Percentiles rank a stretch among this genome's conserved stretches.
Conservation (phyloP, 1,140 invertebrate species). For the Camponotus vicinus region DNA sequence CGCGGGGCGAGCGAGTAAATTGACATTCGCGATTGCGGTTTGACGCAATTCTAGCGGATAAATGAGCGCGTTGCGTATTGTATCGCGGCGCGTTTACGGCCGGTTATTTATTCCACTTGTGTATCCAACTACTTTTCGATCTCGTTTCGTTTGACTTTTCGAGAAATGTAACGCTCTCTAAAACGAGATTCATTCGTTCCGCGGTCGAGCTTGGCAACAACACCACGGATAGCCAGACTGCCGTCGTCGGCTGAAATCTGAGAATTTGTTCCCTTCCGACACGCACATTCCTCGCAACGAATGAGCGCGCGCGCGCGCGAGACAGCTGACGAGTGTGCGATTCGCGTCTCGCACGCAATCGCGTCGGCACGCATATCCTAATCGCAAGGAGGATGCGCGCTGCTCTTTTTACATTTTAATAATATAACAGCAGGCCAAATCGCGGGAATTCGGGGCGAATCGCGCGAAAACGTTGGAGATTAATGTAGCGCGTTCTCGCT, state of each 20-base stretch:
- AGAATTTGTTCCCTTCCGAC: slow-evolving; percentile 70
- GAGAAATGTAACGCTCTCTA: slow-evolving; percentile 1
- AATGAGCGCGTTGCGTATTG: slow-evolving; percentile 10
- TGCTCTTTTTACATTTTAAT: slow-evolving; percentile 31
- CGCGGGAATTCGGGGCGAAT: slow-evolving; percentile 4
- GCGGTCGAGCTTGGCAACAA: slow-evolving; percentile 65
- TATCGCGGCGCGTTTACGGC: neutral
- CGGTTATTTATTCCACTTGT: neutral
- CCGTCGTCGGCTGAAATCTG: slow-evolving; percentile 70
- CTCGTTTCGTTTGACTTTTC: neutral
- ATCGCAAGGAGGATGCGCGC: slow-evolving; percentile 21
- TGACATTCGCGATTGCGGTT: slow-evolving; percentile 29
- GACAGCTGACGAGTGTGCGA: slow-evolving; percentile 63
- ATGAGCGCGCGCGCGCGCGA: slow-evolving; percentile 26
- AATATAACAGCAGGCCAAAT: neutral
- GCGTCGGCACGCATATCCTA: slow-evolving; percentile 23
- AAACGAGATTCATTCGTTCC: slow-evolving; percentile 5
- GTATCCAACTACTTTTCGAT: neutral
- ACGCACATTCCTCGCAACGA: slow-evolving; percentile 71
- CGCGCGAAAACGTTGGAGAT: slow-evolving; percentile 2
- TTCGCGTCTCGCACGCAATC: slow-evolving; percentile 49
- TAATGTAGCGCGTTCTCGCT: slow-evolving; percentile 17
- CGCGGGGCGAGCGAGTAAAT: slow-evolving; percentile 31
- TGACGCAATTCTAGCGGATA: slow-evolving; percentile 50
- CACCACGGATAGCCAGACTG: slow-evolving; percentile 19